These are phyloP conservation scores for Oostethus manadensis DNA, from an alignment of 2,113 vertebrate genomes.

Conservation along the genomic window DNA sequence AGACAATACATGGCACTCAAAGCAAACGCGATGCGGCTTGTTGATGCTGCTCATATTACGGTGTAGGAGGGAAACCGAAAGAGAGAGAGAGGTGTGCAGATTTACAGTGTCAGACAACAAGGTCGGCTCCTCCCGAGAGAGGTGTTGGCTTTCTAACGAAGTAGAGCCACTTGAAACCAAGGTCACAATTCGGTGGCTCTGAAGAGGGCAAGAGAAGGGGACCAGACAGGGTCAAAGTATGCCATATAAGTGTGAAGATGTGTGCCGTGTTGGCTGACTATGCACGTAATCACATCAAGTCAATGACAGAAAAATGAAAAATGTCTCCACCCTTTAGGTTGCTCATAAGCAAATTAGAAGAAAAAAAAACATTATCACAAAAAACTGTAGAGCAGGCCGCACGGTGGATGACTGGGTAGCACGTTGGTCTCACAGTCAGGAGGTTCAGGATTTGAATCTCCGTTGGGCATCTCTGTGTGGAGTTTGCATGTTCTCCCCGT, in stretches of 20 bases:
- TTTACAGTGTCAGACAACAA: constrained; percentile 68
- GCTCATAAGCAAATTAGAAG: constrained; percentile 52
- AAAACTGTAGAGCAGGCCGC: constrained; percentile 43
- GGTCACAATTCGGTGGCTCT: constrained; percentile 63
- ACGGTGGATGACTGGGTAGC: too few species aligned
- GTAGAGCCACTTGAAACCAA: constrained; percentile 73
- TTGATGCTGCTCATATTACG: constrained; percentile 16
- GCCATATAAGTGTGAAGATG: constrained; percentile 25
- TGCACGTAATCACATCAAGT: constrained; percentile 6
- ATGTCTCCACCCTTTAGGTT: constrained; percentile 42
- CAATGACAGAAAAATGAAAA: constrained; percentile 16
- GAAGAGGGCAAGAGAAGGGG: constrained; percentile 41
- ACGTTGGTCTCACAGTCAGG: too few species aligned
- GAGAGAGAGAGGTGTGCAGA: constrained; percentile 45
- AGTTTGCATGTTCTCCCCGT: too few species aligned
- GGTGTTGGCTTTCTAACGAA: constrained; percentile 72
- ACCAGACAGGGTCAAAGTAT: constrained; percentile 40
- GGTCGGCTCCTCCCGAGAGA: constrained; percentile 71
- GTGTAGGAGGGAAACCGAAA: constrained; percentile 24
- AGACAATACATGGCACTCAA: neutral
- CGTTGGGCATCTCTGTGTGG: too few species aligned
- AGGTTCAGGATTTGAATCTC: too few species aligned
- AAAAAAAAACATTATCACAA: constrained; percentile 44
- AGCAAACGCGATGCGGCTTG: constrained; percentile 25
- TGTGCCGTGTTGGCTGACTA: constrained; percentile 14